Evolutionary conservation across 1,140 invertebrate species (phyloP), one percentile per base, ranked within the genome.

Genomic region (Caenorhabditis latens): DNA sequence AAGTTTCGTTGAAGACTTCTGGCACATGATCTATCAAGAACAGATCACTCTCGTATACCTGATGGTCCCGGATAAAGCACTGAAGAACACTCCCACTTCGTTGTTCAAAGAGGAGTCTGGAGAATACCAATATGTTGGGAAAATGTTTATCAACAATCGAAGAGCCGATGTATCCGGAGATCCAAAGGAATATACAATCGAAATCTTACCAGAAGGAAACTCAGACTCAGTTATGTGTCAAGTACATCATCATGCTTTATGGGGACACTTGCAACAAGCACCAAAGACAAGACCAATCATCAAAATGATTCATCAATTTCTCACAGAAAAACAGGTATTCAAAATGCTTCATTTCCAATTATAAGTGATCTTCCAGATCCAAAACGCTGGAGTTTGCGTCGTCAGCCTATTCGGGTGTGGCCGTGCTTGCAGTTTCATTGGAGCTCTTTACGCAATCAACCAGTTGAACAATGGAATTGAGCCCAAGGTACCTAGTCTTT

Each of bases 21-120:
- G 71, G 71, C 46, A 79, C 46, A 79, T 79, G 71, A 79, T 79
- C n/a, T 79, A 79, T n/a, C 71, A 79, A n/a, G 71, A 79, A 79
- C 71, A 79, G n/a, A 79, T 79, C 32, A 48, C 32, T 50, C 46
- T 79, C 4, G 43, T 50, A 4, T 79, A 79, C n/a, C 24, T 79
- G n/a, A 79, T 79, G 71, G 71, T 79, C 24, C 71, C 71, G 2
- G 71, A 79, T 24, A 53, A 79, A 11, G n/a, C 21, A 24, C 46
- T 79, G 13, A 79, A 79, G 13, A 79, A 79, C 19, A 50, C 71
- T 2, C n/a, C 71, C n/a, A 79, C 71, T 50, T 50, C 71, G 21
- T 50, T 79, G n/a, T 79, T 79, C 71, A 50, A 53, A 21, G 46
- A 50, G 0, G 46, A 79, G 5, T 43, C 14, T 43, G 71, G 71